Evolutionary conservation across 2,888 invertebrate genomes (phyloP), one percentile per base, ranked within the genome.

Genomic region (Diloba caeruleocephala): DNA sequence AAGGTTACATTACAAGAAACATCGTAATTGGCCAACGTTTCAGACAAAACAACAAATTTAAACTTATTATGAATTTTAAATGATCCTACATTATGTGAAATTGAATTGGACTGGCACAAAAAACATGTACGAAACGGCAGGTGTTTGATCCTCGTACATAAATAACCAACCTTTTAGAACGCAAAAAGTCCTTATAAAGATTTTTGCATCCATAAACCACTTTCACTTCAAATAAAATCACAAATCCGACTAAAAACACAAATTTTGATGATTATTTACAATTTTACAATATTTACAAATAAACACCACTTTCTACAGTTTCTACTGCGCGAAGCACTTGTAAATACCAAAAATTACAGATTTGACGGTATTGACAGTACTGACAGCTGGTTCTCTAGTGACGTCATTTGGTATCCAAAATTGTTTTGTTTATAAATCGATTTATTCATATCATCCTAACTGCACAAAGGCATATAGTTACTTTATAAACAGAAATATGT

Each of bases 201-300:
- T 49, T 45, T 71, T 60, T 70, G 48, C 66, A 81, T 81, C 83
- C 86, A 87, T 86, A 82, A 79, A 89, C 83, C 84, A 88, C 84
- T 74, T 71, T 61, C 79, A 80, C 81, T 63, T 58, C 59, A 51
- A 62, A 57, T 65, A 56, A 61, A 71, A 75, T 61, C 64, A 75
- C 64, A 66, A 65, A 61, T 54, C 36, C 45, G 53, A 50, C 42
- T 61, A 69, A 65, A 78, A 71, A 58, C 71, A 66, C 59, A 70
- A 71, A 76, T 75, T 78, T 71, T 69, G 59, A 63, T 44, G 49
- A 71, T 68, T 87, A 88, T 89, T 87, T 85, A 85, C 83, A 82
- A 78, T 74, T 81, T 74, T 76, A 70, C 84, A 88, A 83, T 91
- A 91, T 92, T 90, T 90, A 91, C 89, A 89, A 89, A 89, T 88